Evolutionary conservation across 2,888 invertebrate genomes (phyloP).

Genomic region (Spicauda simplicius): DNA sequence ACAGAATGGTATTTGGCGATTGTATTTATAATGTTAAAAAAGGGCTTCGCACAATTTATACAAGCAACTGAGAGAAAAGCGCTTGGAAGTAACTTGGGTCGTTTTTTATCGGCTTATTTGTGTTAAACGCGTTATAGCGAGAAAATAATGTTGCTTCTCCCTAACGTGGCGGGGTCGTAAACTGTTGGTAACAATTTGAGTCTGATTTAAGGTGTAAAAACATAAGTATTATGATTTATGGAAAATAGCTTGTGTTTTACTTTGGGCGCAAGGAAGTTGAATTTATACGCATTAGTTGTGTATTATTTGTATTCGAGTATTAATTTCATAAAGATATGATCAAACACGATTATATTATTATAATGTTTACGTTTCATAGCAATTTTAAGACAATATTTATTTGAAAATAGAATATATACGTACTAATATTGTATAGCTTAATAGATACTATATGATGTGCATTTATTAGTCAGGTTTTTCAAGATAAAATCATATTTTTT

Average conservation of each 20-base stretch:
- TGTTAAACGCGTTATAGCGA: constrained; percentile 59
- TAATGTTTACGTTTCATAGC: no score
- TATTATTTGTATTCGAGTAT: no score
- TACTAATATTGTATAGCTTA: no score
- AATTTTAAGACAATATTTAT: no score
- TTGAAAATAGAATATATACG: no score
- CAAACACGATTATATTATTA: no score
- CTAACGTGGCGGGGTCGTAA: constrained; percentile 15
- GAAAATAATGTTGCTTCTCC: constrained; percentile 54
- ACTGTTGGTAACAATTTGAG: constrained; percentile 12
- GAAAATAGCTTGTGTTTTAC: not conserved
- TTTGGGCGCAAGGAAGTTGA: not conserved
- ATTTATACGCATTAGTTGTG: no score
- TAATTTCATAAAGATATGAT: no score
- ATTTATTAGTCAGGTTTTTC: no score
- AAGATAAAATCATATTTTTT: no score
- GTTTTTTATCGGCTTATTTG: constrained; percentile 66
- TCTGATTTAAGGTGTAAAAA: constrained; percentile 15
- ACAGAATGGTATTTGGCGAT: constrained; percentile 45
- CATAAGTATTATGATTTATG: not conserved
- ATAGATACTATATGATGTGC: no score
- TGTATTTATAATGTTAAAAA: constrained; percentile 59
- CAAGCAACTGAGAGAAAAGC: constrained; percentile 54
- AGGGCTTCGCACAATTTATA: constrained; percentile 55
- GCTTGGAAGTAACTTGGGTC: constrained; percentile 57